Base-by-base conservation (phyloP, 2,888 invertebrate species). In the Tortricodes alternella region DNA sequence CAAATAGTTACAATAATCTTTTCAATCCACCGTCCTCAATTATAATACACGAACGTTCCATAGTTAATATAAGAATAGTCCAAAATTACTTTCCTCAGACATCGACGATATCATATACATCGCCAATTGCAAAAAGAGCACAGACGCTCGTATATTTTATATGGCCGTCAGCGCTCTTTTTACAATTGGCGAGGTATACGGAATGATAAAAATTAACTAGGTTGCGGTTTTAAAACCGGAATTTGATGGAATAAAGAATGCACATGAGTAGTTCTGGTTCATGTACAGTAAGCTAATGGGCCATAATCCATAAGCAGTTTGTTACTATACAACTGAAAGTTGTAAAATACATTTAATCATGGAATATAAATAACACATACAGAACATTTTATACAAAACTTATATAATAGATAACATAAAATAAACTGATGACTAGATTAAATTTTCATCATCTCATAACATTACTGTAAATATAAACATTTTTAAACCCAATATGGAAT, bases 381-480 rank as follows among this genome's bases (percentile, higher is more conserved):
- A 32, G 18, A 18, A 46, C 16, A 43, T 39, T 32, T 13, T 32
- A 39, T 21, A 34, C 5, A 21, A 19, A 15, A 23, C 46, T 44
- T 38, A 53, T 21, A 24, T 18, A 46, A 37, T 15, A 37, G 8
- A 46, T 29, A 51, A 51, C 39, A 32, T 49, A 49, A 41, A 35
- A 55, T 48, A 49, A 37, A 35, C 34, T 21, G 55, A 49, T 55
- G 55, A 55, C 55, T 55, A 55, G 55, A 55, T 49, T 49, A 41
- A 13, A n/a, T 55, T 29, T 43, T 55, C 55, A 55, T 49, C 55
- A 48, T 49, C 49, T 55, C 46, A 41, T 39, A 39, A 32, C 29
- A n/a, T 29, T 11, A 41, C 35, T 35, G 37, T 9, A 46, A 41
- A 24, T 41, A 7, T 29, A n/a, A 29, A 29, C n/a, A n/a, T n/a